Conservation (phyloP, 2,797 vertebrate species). For the Mormyrops attenuatus region DNA sequence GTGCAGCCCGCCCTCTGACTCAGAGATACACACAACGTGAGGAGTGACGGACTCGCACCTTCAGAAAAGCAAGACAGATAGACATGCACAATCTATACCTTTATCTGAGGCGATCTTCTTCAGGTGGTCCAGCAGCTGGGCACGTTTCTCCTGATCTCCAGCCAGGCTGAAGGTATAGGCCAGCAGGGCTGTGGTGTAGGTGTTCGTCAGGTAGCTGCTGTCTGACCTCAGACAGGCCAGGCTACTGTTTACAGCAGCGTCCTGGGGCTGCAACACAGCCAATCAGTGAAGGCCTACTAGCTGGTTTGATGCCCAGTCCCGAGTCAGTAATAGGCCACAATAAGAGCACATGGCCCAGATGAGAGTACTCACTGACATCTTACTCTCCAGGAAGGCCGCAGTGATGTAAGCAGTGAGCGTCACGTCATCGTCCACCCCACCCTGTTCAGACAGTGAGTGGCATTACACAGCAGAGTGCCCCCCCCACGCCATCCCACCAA, state of each 20-base stretch:
- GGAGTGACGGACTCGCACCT: background rate
- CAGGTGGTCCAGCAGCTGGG: conserved; percentile 51
- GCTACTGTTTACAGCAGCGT: conserved; percentile 50
- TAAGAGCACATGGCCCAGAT: background rate
- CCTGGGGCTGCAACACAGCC: conserved; percentile 37
- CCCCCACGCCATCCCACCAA: background rate
- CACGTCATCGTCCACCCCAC: conserved; percentile 59
- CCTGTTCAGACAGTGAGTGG: conserved; percentile 41
- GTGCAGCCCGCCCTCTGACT: conserved; percentile 47
- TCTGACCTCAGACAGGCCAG: conserved; percentile 55
- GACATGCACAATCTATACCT: conserved; percentile 42
- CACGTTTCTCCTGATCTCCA: conserved; percentile 47
- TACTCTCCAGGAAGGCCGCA: conserved; percentile 54
- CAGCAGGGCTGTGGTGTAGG: conserved; percentile 66
- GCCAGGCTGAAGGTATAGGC: conserved; percentile 73
- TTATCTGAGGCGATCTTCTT: conserved; percentile 38
- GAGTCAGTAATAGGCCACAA: background rate
- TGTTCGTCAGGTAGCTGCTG: conserved; percentile 44
- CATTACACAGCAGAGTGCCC: background rate
- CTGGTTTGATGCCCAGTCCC: too few relatives aligned
- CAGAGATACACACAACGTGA: background rate
- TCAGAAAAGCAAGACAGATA: background rate
- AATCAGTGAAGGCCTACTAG: accelerated
- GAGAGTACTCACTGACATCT: conserved; percentile 38
- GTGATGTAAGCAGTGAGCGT: conserved; percentile 61